Base-by-base conservation (phyloP, 2,113 vertebrate genomes). In the Rhabdornis inornatus region DNA sequence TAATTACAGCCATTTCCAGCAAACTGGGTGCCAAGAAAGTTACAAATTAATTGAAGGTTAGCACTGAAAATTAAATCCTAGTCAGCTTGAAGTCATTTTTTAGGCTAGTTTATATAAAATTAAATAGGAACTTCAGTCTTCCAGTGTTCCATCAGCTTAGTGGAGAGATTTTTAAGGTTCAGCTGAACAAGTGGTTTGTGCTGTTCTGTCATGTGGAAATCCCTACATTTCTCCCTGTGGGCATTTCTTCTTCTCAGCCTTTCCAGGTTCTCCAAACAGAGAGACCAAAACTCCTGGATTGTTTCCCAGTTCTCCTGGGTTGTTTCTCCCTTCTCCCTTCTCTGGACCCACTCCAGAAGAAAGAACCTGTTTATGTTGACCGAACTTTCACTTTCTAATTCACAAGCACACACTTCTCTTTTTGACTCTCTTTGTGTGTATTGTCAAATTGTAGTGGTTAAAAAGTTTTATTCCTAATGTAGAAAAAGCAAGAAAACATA, bases 1-100 rank as follows among this genome's bases (percentile, higher is more conserved):
- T 98, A 98, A 98, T 98, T 98, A 98, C 93, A 98, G 97, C 96
- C 95, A 97, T 98, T 97, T 98, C 95, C 93, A 96, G 96, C 96
- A 98, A 98, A 97, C 78, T 52, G 68, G 96, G 89, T 98, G 98
- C 97, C 98, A 98, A 98, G 98, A 98, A 98, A 98, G 98, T 98
- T 98, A 98, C 97, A 97, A 98, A 98, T 98, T 98, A 98, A 98
- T 98, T 98, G 97, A 98, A 98, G 98, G 98, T 98, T 98, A 98
- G 97, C 95, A 97, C 83, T 97, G 97, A 97, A 98, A 98, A 98
- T 98, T 97, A 98, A 98, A 96, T 98, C 97, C 93, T 96, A 97
- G 97, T 97, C 97, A 97, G 97, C 91, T 97, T 97, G 96, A 98
- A 98, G 96, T 97, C 74, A 96, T 97, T 97, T 97, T 96, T 97